A percentile compares a stretch with the other conserved stretches of the same genome.
These are phyloP conservation scores for Hippocampus barbouri DNA, from an alignment of 2,113 vertebrate genomes.

Conservation along the genomic window DNA sequence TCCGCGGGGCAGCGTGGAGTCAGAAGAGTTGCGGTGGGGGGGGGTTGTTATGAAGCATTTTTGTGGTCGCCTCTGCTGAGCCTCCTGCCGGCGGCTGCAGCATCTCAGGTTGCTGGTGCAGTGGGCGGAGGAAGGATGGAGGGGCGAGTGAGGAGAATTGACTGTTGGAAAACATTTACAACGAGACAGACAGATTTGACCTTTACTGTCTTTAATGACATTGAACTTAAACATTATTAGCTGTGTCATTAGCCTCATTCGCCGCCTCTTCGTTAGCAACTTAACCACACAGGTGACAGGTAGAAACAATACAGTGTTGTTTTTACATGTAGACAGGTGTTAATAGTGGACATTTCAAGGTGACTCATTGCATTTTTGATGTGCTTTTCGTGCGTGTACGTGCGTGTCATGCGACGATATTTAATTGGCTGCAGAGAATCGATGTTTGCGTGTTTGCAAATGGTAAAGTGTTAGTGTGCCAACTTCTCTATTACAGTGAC, in stretches of 20 bases:
- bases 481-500: background rate
- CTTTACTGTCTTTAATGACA: background rate
- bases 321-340: background rate
- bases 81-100: slow-evolving; percentile 35
- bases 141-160: slow-evolving; percentile 11
- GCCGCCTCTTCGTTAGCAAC: background rate
- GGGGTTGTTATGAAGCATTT: slow-evolving; percentile 10
- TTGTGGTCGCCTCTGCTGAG: slow-evolving; percentile 9
- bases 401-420: background rate
- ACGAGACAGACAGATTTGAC: background rate
- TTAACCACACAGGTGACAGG: background rate
- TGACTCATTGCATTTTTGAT: background rate
- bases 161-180: slow-evolving; percentile 42
- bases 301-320: background rate
- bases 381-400: background rate
- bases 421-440: background rate
- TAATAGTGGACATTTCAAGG: background rate
- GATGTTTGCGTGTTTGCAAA: background rate
- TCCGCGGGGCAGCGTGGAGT: too few relatives aligned
- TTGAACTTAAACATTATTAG: background rate
- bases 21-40: background rate
- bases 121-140: slow-evolving; percentile 14
- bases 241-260: background rate
- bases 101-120: slow-evolving; percentile 69
- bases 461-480: background rate